Percentiles rank a stretch among this genome's conserved stretches.
Conservation (phyloP, 2,888 invertebrate species). For the Rosalia funebris region DNA sequence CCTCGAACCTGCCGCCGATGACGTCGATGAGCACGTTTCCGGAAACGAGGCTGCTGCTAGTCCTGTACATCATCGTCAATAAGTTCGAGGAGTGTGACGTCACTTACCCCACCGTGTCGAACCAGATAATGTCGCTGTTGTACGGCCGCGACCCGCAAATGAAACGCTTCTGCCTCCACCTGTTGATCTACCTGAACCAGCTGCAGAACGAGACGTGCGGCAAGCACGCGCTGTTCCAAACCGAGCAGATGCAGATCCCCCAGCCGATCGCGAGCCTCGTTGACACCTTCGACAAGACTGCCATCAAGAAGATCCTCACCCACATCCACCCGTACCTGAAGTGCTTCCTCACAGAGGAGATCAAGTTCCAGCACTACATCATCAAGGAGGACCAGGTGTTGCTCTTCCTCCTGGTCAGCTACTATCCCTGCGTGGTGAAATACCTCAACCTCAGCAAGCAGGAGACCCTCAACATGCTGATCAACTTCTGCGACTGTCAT, state of each 20-base stretch:
- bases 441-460: constrained; percentile 49
- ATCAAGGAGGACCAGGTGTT: constrained; percentile 44
- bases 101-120: constrained; percentile 47
- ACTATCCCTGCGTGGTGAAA: constrained; percentile 56
- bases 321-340: constrained; percentile 47
- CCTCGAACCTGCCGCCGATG: constrained; percentile 29
- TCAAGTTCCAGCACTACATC: constrained; percentile 44
- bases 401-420: constrained; percentile 52
- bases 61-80: constrained; percentile 49
- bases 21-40: constrained; percentile 41
- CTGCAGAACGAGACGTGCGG: constrained; percentile 32
- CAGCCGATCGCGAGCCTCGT: constrained; percentile 42
- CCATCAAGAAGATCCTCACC: constrained; percentile 46
- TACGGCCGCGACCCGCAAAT: constrained; percentile 43
- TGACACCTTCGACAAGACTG: constrained; percentile 41
- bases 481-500: constrained; percentile 49
- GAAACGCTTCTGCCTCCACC: constrained; percentile 48
- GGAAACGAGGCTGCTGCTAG: constrained; percentile 44
- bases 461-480: constrained; percentile 53
- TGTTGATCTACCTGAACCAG: constrained; percentile 51
- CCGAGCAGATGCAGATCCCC: constrained; percentile 49
- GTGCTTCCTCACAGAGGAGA: constrained; percentile 46
- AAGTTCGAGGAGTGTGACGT: constrained; percentile 49
- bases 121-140: constrained; percentile 48
- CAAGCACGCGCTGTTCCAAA: constrained; percentile 47